Conservation (phyloP, 30 jellyfish, hydroid and myxozoan species). For the Haliclystus octoradiatus region DNA sequence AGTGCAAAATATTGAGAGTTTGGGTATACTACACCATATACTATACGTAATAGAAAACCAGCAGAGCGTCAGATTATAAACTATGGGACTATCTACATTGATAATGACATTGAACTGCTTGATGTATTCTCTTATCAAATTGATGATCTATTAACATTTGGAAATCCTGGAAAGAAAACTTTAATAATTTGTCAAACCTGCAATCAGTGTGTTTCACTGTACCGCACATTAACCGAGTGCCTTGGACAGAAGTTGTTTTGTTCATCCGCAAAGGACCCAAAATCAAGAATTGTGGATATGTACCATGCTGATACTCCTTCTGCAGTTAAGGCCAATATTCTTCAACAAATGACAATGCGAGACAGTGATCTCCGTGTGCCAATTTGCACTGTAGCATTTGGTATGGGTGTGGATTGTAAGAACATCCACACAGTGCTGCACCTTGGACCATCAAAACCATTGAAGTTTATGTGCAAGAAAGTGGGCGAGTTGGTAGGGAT, state of each 20-base stretch:
- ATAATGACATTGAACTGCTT: slow-evolving; percentile 12
- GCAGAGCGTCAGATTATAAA: slow-evolving; percentile 5
- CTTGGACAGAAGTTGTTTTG: slow-evolving; percentile 5
- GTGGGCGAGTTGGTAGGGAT: slow-evolving; percentile 47
- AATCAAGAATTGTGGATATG: slow-evolving; percentile 27
- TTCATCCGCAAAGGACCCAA: neutral
- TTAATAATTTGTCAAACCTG: slow-evolving; percentile 25
- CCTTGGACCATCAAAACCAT: slow-evolving; percentile 35
- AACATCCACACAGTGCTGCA: slow-evolving; percentile 14
- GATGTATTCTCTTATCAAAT: slow-evolving; percentile 1
- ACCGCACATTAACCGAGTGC: slow-evolving; percentile 3
- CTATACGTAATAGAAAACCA: slow-evolving; percentile 12
- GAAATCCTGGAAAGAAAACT: slow-evolving; percentile 5
- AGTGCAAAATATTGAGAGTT: neutral
- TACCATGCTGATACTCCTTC: slow-evolving; percentile 38
- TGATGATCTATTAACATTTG: slow-evolving; percentile 6
- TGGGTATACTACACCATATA: neutral
- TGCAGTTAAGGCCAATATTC: slow-evolving; percentile 16
- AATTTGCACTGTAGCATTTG: slow-evolving; percentile 34
- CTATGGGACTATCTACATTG: slow-evolving; percentile 8
- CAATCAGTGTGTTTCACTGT: slow-evolving; percentile 17
- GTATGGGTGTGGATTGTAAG: slow-evolving; percentile 35
- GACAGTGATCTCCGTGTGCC: slow-evolving; percentile 5
- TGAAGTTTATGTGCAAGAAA: slow-evolving; percentile 27
- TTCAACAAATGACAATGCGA: slow-evolving; percentile 1